phyloP scores from a whole-genome alignment of 2,888 invertebrate species.

The Sphaeridia pumilis region DNA sequence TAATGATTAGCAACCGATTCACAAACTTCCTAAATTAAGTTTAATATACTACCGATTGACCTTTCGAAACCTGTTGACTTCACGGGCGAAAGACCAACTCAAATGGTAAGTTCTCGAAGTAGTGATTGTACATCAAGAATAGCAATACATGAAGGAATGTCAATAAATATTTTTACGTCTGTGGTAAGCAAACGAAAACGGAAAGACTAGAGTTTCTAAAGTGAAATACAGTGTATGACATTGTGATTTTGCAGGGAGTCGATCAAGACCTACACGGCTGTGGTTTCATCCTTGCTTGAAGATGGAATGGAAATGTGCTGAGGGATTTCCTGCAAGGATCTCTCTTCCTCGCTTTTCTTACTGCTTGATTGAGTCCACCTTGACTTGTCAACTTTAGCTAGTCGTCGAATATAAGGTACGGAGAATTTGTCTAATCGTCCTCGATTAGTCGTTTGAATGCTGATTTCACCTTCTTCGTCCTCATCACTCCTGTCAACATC shows the following conservation, averaged over 20 bases:
- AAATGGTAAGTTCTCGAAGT: too few species aligned
- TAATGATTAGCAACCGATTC: too few species aligned
- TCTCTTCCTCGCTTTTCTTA: slow-evolving; percentile 24
- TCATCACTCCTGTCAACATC: slow-evolving; percentile 3
- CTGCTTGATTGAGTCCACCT: slow-evolving; percentile 25
- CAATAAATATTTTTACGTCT: too few species aligned
- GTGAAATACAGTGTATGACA: neutral
- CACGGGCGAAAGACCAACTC: too few species aligned
- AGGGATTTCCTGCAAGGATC: slow-evolving; percentile 26
- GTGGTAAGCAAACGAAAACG: too few species aligned
- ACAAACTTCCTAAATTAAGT: too few species aligned
- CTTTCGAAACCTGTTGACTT: too few species aligned
- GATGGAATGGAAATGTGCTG: slow-evolving; percentile 33
- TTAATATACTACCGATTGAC: too few species aligned
- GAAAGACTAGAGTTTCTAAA: too few species aligned
- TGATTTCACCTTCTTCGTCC: slow-evolving; percentile 19
- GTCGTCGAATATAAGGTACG: slow-evolving; percentile 30
- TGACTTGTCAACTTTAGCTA: slow-evolving; percentile 29
- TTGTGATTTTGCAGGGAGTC: neutral
- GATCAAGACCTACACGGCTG: slow-evolving; percentile 24
- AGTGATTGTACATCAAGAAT: too few species aligned
- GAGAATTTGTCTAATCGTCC: slow-evolving; percentile 13
- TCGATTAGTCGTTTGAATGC: neutral
- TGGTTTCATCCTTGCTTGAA: slow-evolving; percentile 29
- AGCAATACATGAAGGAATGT: too few species aligned